Evolutionary conservation across 2,113 vertebrate genomes (phyloP).

Genomic region (Neomonachus schauinslandi): DNA sequence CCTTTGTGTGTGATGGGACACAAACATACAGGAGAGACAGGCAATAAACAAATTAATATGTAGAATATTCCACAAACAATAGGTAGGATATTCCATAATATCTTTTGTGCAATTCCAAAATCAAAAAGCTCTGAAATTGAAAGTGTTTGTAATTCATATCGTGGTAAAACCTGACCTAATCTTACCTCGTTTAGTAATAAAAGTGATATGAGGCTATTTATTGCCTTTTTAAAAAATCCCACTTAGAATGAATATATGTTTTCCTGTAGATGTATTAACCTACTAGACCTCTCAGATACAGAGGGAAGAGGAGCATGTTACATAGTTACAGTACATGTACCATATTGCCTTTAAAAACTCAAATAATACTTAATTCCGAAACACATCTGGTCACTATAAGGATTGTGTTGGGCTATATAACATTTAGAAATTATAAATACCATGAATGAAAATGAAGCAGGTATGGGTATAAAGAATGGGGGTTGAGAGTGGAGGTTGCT

Average conservation of each 20-base stretch:
- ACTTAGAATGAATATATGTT: neutral
- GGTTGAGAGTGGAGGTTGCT: neutral
- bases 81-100: neutral
- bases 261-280: neutral
- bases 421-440: neutral
- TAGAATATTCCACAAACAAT: neutral
- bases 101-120: conserved; percentile 5
- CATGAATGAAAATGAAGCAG: neutral
- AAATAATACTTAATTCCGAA: neutral
- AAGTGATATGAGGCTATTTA: neutral
- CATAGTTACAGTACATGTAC: neutral
- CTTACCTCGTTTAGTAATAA: neutral
- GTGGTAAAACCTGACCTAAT: neutral
- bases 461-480: neutral
- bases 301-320: neutral
- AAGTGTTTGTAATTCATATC: neutral
- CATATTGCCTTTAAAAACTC: conserved; percentile 1
- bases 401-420: neutral
- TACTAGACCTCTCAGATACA: neutral
- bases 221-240: neutral
- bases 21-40: neutral
- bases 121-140: conserved; percentile 18
- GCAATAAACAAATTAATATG: neutral
- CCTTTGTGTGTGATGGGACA: neutral
- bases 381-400: neutral